Percentiles rank a stretch among this genome's conserved stretches.
Evolutionary conservation across 2,888 invertebrate genomes (phyloP).

Genomic region (Ochropacha duplaris): DNA sequence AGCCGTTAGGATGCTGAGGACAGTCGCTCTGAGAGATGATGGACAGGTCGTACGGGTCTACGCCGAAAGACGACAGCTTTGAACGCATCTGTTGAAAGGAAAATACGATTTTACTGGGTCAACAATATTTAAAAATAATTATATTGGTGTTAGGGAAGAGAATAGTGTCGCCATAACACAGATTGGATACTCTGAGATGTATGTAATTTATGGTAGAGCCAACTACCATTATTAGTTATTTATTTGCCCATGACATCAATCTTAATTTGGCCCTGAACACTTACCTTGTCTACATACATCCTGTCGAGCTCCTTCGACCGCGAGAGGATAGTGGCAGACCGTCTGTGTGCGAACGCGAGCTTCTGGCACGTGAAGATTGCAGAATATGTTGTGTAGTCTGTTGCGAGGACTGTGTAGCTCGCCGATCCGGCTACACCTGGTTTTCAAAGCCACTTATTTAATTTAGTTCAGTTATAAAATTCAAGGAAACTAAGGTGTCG

Average conservation of each 20-base stretch:
- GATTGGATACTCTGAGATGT: too few species aligned
- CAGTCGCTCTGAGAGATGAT: constrained; percentile 88
- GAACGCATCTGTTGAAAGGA: constrained; percentile 81
- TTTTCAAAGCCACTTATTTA: background rate
- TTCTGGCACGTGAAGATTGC: constrained; percentile 92
- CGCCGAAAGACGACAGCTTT: constrained; percentile 84
- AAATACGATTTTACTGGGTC: background rate
- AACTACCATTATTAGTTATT: background rate
- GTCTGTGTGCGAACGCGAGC: constrained; percentile 88
- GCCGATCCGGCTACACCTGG: constrained; percentile 89
- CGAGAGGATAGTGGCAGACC: constrained; percentile 92
- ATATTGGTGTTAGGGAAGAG: too few species aligned
- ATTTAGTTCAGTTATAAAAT: too few species aligned
- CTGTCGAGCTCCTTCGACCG: constrained; percentile 88
- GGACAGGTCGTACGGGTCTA: constrained; percentile 90
- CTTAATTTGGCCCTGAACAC: background rate
- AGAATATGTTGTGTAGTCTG: constrained; percentile 89
- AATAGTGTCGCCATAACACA: too few species aligned
- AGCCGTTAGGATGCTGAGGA: constrained; percentile 82
- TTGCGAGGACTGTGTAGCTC: constrained; percentile 87
- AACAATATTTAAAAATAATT: background rate
- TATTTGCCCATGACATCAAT: background rate
- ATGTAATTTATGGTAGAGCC: too few species aligned
- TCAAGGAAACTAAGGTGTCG: too few species aligned
- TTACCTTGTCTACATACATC: constrained; percentile 86